A percentile compares a stretch with the other conserved stretches of the same genome.
phyloP scores from a whole-genome alignment of 2,797 vertebrate genomes.

The Gambusia yucatana region DNA sequence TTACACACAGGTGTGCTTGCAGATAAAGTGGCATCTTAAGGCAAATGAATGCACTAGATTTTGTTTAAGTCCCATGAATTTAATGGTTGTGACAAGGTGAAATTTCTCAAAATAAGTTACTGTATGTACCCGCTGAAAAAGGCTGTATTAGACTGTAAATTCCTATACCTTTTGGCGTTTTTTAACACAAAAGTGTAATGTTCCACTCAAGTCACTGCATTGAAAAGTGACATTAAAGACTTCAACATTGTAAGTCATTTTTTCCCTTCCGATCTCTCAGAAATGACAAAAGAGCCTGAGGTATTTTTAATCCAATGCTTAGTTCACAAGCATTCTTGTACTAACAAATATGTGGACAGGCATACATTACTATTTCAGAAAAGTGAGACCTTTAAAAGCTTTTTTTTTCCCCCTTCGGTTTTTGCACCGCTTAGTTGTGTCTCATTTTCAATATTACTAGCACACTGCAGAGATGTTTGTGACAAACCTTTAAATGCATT shows the following conservation, averaged over 20 bases:
- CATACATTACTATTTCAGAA: not conserved
- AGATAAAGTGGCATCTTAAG: not conserved
- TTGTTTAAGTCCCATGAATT: not conserved
- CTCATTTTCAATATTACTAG: not conserved
- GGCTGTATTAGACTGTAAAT: not conserved
- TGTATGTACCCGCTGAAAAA: not conserved
- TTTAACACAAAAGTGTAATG: not conserved
- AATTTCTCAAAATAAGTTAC: not conserved
- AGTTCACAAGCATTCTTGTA: not conserved
- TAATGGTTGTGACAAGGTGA: not conserved
- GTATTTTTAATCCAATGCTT: not conserved
- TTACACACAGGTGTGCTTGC: not conserved
- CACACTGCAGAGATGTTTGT: constrained; percentile 10
- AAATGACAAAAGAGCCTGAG: not conserved
- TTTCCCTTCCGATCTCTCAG: not conserved
- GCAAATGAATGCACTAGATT: not conserved
- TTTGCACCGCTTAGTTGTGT: constrained; percentile 9
- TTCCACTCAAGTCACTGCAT: not conserved
- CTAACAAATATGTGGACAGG: not conserved
- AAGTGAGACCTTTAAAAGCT: constrained; percentile 24
- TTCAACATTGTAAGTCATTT: not conserved
- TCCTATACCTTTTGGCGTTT: too few species aligned
- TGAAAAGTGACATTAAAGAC: not conserved
- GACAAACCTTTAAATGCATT: constrained; percentile 6
- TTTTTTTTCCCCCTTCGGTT: constrained; percentile 21